Conservation (phyloP, 2,888 invertebrate species). For the Trichopria drosophilae region DNA sequence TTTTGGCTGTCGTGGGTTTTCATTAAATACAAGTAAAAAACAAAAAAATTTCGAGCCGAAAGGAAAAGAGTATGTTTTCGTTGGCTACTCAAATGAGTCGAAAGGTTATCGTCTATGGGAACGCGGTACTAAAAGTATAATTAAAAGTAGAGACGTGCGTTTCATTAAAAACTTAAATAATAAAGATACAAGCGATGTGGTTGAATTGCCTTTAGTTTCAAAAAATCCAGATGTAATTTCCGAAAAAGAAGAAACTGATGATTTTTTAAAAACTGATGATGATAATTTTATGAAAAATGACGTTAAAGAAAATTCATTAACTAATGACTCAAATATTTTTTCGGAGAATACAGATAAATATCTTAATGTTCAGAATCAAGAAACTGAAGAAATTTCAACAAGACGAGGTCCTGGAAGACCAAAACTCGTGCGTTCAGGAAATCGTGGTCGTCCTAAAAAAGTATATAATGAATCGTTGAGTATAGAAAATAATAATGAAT, state of each 20-base stretch:
- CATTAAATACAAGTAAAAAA: background rate
- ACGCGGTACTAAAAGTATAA: slow-evolving; percentile 19
- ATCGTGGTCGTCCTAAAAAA: slow-evolving; percentile 9
- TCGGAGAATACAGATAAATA: no score
- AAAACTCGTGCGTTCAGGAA: background rate
- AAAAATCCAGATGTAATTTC: no score
- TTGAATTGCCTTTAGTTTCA: no score
- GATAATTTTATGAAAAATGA: no score
- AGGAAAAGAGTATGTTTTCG: background rate
- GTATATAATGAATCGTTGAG: background rate
- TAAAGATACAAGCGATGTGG: no score
- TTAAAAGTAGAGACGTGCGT: slow-evolving; percentile 21
- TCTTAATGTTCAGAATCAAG: no score
- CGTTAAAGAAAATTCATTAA: no score
- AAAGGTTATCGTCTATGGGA: slow-evolving; percentile 25
- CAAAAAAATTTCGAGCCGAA: slow-evolving; percentile 2
- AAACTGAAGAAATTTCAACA: background rate
- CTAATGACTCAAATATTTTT: no score
- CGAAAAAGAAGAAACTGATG: no score
- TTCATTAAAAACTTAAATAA: slow-evolving; percentile 4
- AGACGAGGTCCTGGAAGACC: background rate
- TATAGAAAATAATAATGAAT: background rate
- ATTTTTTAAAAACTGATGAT: no score
- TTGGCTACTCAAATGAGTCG: slow-evolving; percentile 21
- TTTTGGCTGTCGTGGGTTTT: slow-evolving; percentile 3